Percentiles rank a stretch among this genome's conserved stretches.
These are phyloP conservation scores for Siniperca knerii DNA, from an alignment of 2,113 vertebrate genomes.

Conservation along the genomic window DNA sequence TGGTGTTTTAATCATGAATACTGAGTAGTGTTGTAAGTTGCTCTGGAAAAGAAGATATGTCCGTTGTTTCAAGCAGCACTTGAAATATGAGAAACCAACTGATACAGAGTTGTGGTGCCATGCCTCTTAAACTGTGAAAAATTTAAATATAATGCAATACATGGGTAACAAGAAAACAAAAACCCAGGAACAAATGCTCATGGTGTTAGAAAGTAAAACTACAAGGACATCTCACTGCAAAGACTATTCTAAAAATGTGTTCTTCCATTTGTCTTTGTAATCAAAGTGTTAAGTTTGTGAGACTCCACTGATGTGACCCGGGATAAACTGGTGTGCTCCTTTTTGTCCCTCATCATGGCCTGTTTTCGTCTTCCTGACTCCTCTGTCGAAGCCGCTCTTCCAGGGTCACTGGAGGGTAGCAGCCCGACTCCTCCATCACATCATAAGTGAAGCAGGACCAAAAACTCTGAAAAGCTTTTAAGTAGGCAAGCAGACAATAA, in stretches of 20 bases:
- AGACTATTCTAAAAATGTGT: neutral
- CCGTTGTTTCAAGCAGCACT: neutral
- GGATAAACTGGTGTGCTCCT: neutral
- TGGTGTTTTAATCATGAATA: neutral
- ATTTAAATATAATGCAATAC: neutral
- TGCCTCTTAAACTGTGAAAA: neutral
- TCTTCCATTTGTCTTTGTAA: neutral
- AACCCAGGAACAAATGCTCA: neutral
- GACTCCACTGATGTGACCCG: neutral
- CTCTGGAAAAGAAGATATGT: neutral
- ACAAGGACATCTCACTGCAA: neutral
- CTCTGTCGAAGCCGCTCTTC: neutral
- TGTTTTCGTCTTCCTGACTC: neutral
- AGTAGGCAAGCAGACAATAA: constrained; percentile 64
- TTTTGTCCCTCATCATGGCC: neutral
- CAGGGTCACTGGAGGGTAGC: constrained; percentile 48
- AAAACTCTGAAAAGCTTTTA: constrained; percentile 78
- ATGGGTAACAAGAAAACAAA: neutral
- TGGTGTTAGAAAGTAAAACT: neutral
- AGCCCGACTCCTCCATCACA: constrained; percentile 42
- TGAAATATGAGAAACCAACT: neutral
- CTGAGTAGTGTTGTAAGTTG: neutral
- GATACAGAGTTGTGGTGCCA: neutral
- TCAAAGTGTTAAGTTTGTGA: constrained; percentile 11
- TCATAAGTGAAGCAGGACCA: constrained; percentile 57